Conservation (phyloP, 2,888 invertebrate species). For the Sesamia inferens region DNA sequence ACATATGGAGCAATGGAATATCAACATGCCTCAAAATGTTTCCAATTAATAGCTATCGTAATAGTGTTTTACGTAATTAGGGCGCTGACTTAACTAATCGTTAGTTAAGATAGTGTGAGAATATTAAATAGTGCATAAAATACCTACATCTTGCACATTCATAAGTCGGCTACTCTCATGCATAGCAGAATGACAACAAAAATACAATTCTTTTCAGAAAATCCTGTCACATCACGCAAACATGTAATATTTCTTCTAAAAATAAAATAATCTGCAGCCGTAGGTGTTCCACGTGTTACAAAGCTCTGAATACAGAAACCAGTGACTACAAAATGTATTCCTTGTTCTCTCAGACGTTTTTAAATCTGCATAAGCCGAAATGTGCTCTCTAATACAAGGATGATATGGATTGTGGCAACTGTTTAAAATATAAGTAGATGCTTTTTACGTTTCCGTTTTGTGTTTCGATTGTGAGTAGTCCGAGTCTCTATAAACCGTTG, state of each 20-base stretch:
- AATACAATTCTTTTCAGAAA: constrained; percentile 2
- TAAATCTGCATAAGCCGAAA: constrained; percentile 12
- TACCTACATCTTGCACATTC: background rate
- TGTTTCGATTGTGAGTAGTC: background rate
- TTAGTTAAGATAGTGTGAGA: too few relatives aligned
- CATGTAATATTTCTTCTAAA: constrained; percentile 42
- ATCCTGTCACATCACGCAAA: constrained; percentile 32
- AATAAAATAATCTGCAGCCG: constrained; percentile 43
- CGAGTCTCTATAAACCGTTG: too few relatives aligned
- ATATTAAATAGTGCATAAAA: too few relatives aligned
- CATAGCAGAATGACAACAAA: constrained; percentile 1
- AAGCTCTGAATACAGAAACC: constrained; percentile 44
- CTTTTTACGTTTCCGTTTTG: background rate
- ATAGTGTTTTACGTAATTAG: too few relatives aligned
- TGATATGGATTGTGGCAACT: background rate
- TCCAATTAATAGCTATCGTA: too few relatives aligned
- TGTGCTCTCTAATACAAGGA: background rate
- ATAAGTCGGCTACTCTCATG: background rate
- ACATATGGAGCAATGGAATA: too few relatives aligned
- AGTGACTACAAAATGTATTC: constrained; percentile 44
- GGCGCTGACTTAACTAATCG: too few relatives aligned
- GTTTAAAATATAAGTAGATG: background rate
- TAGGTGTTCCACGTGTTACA: constrained; percentile 32
- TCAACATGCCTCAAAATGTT: too few relatives aligned
- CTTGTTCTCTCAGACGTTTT: constrained; percentile 23